These are phyloP conservation scores for Delphinus delphis DNA, from an alignment of 2,113 vertebrate genomes.

Conservation along the genomic window DNA sequence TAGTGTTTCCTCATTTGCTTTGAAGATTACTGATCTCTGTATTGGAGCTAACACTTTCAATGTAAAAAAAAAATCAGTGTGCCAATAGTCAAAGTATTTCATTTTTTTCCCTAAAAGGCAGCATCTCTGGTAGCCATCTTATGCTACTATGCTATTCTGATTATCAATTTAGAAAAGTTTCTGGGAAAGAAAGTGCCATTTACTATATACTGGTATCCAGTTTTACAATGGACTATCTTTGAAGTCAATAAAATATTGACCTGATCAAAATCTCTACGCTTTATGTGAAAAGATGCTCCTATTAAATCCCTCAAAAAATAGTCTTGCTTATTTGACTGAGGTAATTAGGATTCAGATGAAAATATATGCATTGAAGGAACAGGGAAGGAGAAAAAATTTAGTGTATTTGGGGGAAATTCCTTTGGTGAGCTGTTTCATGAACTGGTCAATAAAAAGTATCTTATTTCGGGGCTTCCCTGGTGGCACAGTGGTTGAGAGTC, in stretches of 20 bases:
- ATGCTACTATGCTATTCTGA: not conserved
- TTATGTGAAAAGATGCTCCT: not conserved
- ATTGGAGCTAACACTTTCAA: not conserved
- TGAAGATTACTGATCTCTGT: not conserved
- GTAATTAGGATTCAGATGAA: not conserved
- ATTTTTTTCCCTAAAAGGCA: not conserved
- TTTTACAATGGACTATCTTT: not conserved
- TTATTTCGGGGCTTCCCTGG: not conserved
- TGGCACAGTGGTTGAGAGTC: too few species aligned
- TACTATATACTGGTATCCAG: not conserved
- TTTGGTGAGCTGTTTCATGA: not conserved
- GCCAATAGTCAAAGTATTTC: not conserved
- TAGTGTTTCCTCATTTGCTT: not conserved
- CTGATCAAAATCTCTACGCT: not conserved
- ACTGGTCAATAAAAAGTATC: not conserved
- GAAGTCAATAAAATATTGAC: not conserved
- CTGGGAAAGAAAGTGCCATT: not conserved
- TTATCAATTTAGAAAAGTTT: not conserved
- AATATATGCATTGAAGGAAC: not conserved
- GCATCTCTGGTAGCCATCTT: not conserved
- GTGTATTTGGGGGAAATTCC: not conserved
- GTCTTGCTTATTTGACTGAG: not conserved
- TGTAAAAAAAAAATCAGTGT: not conserved
- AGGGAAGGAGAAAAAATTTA: not conserved
- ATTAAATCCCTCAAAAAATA: slow-evolving; percentile 11